Conservation (phyloP, 2,113 vertebrate genomes). For the Nothobranchius kuhntae region DNA sequence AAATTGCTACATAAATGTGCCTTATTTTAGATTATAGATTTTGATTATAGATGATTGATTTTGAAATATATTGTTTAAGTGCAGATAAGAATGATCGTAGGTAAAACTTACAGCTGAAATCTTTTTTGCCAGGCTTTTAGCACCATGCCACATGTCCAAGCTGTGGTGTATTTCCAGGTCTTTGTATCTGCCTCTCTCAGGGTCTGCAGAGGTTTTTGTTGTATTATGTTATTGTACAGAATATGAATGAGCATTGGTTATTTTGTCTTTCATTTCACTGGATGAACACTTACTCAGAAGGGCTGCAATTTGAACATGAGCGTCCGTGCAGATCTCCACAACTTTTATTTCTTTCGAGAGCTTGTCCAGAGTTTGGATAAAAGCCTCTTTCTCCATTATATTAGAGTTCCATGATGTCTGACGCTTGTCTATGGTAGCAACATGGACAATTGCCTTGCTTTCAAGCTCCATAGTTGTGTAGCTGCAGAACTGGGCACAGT, state of each 20-base stretch:
- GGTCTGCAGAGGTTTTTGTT: too few species aligned
- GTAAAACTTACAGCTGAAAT: neutral
- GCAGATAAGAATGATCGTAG: neutral
- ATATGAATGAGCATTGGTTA: too few species aligned
- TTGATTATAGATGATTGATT: too few species aligned
- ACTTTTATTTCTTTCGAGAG: slow-evolving; percentile 6
- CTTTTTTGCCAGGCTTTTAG: neutral
- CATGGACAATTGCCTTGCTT: neutral
- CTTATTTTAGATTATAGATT: too few species aligned
- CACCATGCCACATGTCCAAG: neutral
- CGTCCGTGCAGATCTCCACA: neutral
- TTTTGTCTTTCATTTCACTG: neutral
- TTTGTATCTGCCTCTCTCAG: neutral
- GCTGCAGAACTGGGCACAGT: neutral
- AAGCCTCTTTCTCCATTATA: slow-evolving; percentile 7
- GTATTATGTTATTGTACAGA: too few species aligned
- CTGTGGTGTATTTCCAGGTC: neutral
- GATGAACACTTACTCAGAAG: neutral
- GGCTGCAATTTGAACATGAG: neutral
- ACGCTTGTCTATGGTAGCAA: slow-evolving; percentile 8
- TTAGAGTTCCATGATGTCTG: slow-evolving; percentile 3
- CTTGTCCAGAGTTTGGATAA: slow-evolving; percentile 6
- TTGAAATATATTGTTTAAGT: neutral
- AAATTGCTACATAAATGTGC: too few species aligned
- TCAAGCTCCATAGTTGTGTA: neutral